Evolutionary conservation across 2,113 vertebrate species (phyloP), one percentile per base, ranked within the genome.

Genomic region (Spheniscus mendiculus): DNA sequence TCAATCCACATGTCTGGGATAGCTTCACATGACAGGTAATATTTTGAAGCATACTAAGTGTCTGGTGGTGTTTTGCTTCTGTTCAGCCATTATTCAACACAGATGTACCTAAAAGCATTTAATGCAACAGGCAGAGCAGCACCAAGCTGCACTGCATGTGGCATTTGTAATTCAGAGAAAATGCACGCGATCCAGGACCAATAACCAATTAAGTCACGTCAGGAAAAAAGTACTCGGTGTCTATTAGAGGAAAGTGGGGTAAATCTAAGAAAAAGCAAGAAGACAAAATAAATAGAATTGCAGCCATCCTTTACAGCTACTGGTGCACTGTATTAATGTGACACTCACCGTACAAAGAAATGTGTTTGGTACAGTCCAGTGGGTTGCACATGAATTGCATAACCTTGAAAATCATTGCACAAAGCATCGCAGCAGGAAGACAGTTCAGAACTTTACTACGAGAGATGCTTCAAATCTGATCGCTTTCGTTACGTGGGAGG

Each of bases 321-420:
- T 38, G 53, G 74, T 73, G 90, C 92, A 62, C 95, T 94, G 70
- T 76, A 90, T 66, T 88, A 74, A 85, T 88, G 93, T 53, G 85
- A 93, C 88, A 83, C 92, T 92, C 74, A 71, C 77, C 25, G 12
- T 69, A 88, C 74, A 91, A 83, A 93, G 92, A 80, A 92, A 86
- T 38, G 79, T 53, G 87, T 80, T 97, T 73, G 79, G 89, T 90
- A 87, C 74, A 86, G 88, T 94, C 93, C 92, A 91, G 92, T 71
- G 90, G 78, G 70, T 89, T 83, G 78, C 87, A 87, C 84, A 49
- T 72, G 81, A 97, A 94, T 93, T 84, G 84, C 92, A 85, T 86
- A 91, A 94, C 87, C 95, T 85, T 92, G 92, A 90, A 93, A 97
- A 91, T 69, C 79, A 82, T 63, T 36, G 90, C 91, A 95, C 65